Evolutionary conservation across 35 echinoderm and acorn worm species (phyloP).

Genomic region (Amphiura filiformis): DNA sequence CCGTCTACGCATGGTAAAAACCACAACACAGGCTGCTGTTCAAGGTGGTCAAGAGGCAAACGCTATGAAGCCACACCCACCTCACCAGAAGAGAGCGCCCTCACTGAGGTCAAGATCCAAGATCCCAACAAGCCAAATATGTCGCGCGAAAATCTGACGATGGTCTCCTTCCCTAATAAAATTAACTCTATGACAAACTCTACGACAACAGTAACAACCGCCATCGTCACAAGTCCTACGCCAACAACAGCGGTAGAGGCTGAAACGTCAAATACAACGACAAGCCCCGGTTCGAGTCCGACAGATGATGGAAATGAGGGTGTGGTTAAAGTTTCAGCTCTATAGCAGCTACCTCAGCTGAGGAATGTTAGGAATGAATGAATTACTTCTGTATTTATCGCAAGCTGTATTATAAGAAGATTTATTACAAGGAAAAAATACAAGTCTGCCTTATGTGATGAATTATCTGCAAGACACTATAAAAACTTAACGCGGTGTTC

Average conservation of each 20-base stretch:
- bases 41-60: constrained; percentile 61
- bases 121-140: constrained; percentile 48
- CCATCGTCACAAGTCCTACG: constrained; percentile 56
- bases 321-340: constrained; percentile 77
- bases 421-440: neutral
- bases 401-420: constrained; percentile 1
- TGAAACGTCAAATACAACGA: constrained; percentile 56
- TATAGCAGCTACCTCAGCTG: constrained; percentile 61
- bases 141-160: constrained; percentile 51
- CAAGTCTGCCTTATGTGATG: constrained; percentile 3
- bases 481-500: neutral
- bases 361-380: too few relatives aligned
- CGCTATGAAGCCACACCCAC: constrained; percentile 74
- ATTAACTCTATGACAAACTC: too few relatives aligned
- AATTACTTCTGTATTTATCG: neutral
- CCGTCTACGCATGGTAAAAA: constrained; percentile 54
- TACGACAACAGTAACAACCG: constrained; percentile 55
- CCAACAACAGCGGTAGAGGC: constrained; percentile 49
- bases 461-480: neutral
- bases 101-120: constrained; percentile 81
- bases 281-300: constrained; percentile 51
- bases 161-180: constrained; percentile 37
- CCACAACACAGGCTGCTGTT: constrained; percentile 63
- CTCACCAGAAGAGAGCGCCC: constrained; percentile 56
- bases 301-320: constrained; percentile 39